A percentile compares a stretch with the other conserved stretches of the same genome.
Evolutionary conservation across 2,113 vertebrate species (phyloP).

Genomic region (Dissostichus mawsoni): DNA sequence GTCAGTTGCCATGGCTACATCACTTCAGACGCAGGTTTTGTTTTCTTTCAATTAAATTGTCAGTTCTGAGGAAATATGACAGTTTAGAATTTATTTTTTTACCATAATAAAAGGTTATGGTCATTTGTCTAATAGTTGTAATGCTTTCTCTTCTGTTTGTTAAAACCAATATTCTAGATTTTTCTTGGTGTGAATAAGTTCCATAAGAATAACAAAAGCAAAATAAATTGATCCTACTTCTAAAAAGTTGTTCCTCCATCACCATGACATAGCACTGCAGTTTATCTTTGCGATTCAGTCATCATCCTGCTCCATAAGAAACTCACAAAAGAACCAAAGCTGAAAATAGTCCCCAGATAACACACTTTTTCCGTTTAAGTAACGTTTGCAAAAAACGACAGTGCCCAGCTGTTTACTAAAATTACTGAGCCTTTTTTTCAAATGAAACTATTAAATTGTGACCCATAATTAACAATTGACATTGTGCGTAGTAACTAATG

Average conservation of each 20-base stretch:
- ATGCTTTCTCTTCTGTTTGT: background rate
- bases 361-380: background rate
- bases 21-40: slow-evolving; percentile 4
- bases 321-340: background rate
- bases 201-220: background rate
- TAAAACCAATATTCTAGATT: background rate
- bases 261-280: background rate
- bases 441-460: background rate
- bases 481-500: background rate
- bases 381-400: background rate
- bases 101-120: background rate
- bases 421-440: background rate
- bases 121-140: background rate
- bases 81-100: background rate
- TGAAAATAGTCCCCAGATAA: background rate
- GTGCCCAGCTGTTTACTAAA: background rate
- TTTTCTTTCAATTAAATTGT: background rate
- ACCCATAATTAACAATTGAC: background rate
- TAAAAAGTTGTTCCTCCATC: background rate
- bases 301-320: background rate
- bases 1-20: slow-evolving; percentile 30
- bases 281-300: background rate
- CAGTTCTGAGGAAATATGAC: background rate
- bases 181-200: background rate
- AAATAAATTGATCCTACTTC: background rate